Conservation (phyloP, 2,888 invertebrate genomes). For the Ditula angustiorana region DNA sequence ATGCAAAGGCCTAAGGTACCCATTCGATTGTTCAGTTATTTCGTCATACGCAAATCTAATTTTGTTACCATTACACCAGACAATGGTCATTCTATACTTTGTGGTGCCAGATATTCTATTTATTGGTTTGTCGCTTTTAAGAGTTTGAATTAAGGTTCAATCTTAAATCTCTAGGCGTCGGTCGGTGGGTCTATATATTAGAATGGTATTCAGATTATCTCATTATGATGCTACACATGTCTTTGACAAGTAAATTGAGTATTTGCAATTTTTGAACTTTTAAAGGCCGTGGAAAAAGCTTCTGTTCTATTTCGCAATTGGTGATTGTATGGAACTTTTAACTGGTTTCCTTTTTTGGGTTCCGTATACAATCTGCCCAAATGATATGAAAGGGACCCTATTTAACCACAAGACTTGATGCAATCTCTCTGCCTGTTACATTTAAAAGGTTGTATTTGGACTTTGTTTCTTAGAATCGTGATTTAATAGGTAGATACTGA, state of each 20-base stretch:
- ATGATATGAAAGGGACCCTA: too few relatives aligned
- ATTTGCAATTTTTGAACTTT: not conserved
- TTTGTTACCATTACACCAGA: constrained; percentile 58
- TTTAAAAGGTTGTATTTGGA: too few relatives aligned
- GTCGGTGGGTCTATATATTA: constrained; percentile 46
- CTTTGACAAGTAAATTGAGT: constrained; percentile 45
- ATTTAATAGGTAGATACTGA: too few relatives aligned
- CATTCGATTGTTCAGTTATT: constrained; percentile 48
- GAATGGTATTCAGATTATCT: constrained; percentile 50
- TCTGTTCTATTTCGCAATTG: not conserved
- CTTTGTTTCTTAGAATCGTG: too few relatives aligned
- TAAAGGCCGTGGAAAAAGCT: not conserved
- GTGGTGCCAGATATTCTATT: constrained; percentile 44
- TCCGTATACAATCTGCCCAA: too few relatives aligned
- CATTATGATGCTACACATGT: constrained; percentile 57
- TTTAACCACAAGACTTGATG: too few relatives aligned
- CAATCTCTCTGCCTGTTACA: too few relatives aligned
- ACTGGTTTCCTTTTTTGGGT: too few relatives aligned
- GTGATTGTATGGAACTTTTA: too few relatives aligned
- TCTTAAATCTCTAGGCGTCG: constrained; percentile 7
- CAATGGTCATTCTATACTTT: constrained; percentile 74
- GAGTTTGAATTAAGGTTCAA: constrained; percentile 8
- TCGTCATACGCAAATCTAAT: constrained; percentile 46
- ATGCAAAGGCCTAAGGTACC: constrained; percentile 49
- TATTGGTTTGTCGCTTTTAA: constrained; percentile 14